Evolutionary conservation across 1,140 invertebrate species (phyloP).

Genomic region (Ceratina calcarata): DNA sequence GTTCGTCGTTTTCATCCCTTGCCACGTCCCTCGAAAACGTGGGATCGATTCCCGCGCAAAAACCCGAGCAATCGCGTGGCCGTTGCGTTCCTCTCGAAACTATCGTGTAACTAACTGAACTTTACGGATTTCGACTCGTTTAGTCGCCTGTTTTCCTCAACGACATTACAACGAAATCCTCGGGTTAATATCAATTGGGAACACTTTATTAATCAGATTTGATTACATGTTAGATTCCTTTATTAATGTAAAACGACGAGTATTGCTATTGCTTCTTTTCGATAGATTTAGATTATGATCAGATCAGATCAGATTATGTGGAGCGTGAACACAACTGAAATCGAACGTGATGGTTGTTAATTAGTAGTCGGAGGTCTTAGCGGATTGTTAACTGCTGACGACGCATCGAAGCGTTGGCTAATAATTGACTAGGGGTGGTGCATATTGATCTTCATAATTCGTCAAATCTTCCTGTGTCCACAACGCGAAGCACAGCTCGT

Average conservation of each 20-base stretch:
- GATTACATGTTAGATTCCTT: too few species aligned
- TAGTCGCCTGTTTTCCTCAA: slow-evolving; percentile 19
- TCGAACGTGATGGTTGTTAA: neutral
- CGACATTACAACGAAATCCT: slow-evolving; percentile 5
- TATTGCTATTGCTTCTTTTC: neutral
- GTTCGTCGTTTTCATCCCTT: neutral
- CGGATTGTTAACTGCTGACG: neutral
- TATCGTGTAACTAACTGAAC: slow-evolving; percentile 41
- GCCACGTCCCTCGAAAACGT: slow-evolving; percentile 46
- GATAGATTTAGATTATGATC: too few species aligned
- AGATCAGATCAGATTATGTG: neutral
- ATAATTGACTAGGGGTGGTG: neutral
- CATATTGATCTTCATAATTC: slow-evolving; percentile 40
- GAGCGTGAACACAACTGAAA: neutral
- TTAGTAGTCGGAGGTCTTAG: neutral
- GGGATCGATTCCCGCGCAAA: slow-evolving; percentile 69
- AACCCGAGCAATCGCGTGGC: slow-evolving; percentile 50
- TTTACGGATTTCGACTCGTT: slow-evolving; percentile 19
- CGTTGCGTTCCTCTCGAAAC: slow-evolving; percentile 23
- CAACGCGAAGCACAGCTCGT: slow-evolving; percentile 24
- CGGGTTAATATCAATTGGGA: slow-evolving; percentile 39
- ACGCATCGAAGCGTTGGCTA: too few species aligned
- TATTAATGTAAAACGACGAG: too few species aligned
- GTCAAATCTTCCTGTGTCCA: slow-evolving; percentile 32
- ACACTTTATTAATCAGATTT: too few species aligned